Base-by-base conservation (phyloP, 2,888 invertebrate species). In the Hybos culiciformis region DNA sequence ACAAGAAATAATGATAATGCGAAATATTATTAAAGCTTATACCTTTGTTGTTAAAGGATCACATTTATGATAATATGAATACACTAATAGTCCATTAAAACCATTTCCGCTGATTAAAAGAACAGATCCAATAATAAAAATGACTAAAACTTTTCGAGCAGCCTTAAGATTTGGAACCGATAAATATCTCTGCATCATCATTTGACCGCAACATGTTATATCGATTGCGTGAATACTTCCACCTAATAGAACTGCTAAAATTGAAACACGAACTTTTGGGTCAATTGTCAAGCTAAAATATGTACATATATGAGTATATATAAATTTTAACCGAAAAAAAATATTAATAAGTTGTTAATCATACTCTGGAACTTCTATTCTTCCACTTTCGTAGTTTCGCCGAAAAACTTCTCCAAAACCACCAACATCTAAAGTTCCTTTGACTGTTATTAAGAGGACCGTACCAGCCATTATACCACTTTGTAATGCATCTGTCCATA, bases 401-500 rank as follows among this genome's bases (percentile, higher is more conserved):
- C 75, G 68, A 64, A 75, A 70, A 1, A 83, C 80, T 1, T 73
- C 72, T 2, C 66, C 66, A 1, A 83, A 55, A 1, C 84, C 84
- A 3, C 84, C 84, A 19, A 82, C 68, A 52, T 83, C 78, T 2
- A 74, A 55, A 0, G 83, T 83, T 2, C 84, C 84, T 57, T 83
- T 84, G 24, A 83, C 64, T 6, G 78, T 72, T 3, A 85, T 78
- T 45, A 83, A 61, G 11, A 81, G 58, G 70, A 85, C 78, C 1
- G 83, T 77, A 2, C 78, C 78, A 45, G 82, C 71, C 83, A 85
- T 84, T 11, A 80, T 70, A 8, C 79, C 70, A 36, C 79, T 80
- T 67, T 86, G 85, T 42, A 85, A 77, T 14, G 83, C 83, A 56
- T 85, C 85, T 2, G 84, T 83, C 83, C 84, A 84, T 36, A 85